Evolutionary conservation across 2,797 vertebrate genomes (phyloP), one percentile per base, ranked within the genome.

Genomic region (Cuniculus paca): DNA sequence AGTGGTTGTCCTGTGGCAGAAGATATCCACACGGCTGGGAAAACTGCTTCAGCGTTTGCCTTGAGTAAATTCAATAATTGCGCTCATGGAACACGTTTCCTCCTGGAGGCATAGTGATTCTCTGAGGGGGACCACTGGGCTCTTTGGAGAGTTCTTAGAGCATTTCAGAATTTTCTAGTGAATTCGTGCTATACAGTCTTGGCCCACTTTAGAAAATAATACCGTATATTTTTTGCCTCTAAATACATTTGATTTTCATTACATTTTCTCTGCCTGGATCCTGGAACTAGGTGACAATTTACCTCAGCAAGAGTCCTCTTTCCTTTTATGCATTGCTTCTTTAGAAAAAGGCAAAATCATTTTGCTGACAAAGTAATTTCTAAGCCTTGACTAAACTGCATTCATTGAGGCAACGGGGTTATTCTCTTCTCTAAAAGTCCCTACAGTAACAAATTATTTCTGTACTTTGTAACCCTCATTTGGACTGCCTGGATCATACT

Each of bases 231-330:
- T 93, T 97, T 97, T 92, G 78, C 83, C 72, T 93, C 79, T 95
- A 97, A 97, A 95, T 95, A 88, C 48, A n/a, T 93, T 97, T 96
- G 93, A 97, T 97, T 97, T 95, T 97, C 93, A 95, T 95, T 94
- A 90, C 63, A 86, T 94, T 97, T 96, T 92, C 77, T 91, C 4
- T 0, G 90, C 83, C 86, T 91, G 74, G 79, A 95, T 97, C 54
- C 88, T 91, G 54, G 86, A 95, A 96, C 39, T 86, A 95, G 92
- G 88, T 94, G 92, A 95, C 91, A 96, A 96, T 97, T 97, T 97
- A 45, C 94, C 96, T 68, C 95, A 97, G 95, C 58, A 60, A 96
- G 96, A 83, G 86, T 77, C 89, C 36, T 94, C 93, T 91, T 92
- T 96, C 88, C 89, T 91, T 91, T 94, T 82, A 78, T 94, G 79